phyloP scores from a whole-genome alignment of 2,113 vertebrate species.

The Forbesichthys papilliferus region DNA sequence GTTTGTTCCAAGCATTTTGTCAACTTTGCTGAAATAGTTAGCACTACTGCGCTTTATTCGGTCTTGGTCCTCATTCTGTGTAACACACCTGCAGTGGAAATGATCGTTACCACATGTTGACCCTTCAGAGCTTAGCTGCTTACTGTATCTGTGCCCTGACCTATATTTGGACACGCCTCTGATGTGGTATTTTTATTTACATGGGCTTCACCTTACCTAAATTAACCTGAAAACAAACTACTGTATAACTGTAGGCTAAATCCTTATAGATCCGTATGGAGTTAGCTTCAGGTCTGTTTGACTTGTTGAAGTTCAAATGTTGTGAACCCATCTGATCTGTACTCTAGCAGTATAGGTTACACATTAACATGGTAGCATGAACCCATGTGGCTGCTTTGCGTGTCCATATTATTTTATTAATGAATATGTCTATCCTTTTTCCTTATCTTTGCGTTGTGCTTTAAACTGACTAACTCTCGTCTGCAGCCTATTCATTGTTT shows the following conservation, averaged over 20 bases:
- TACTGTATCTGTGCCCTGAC: conserved; percentile 33
- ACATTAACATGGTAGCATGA: neutral
- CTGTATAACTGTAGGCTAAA: no score
- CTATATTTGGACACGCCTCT: conserved; percentile 1
- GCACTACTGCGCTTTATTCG: neutral
- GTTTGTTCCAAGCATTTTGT: conserved; percentile 37
- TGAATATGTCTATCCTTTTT: neutral
- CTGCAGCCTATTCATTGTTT: no score
- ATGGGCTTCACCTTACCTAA: no score
- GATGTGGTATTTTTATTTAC: no score
- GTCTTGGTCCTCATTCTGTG: neutral
- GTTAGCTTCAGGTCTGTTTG: no score
- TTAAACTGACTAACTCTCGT: neutral
- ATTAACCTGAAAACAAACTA: neutral
- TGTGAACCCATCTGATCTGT: no score
- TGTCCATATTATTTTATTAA: neutral
- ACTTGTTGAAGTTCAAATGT: no score
- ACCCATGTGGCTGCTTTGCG: neutral
- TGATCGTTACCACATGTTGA: conserved; percentile 38
- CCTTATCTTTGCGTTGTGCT: conserved; percentile 11
- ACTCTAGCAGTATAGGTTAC: no score
- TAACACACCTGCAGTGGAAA: conserved; percentile 42
- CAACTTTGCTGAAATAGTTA: conserved; percentile 42
- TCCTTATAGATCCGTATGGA: no score
- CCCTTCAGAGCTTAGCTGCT: conserved; percentile 18